Evolutionary conservation across 2,797 vertebrate species (phyloP), one percentile per base, ranked within the genome.

Genomic region (Xyrichtys novacula): DNA sequence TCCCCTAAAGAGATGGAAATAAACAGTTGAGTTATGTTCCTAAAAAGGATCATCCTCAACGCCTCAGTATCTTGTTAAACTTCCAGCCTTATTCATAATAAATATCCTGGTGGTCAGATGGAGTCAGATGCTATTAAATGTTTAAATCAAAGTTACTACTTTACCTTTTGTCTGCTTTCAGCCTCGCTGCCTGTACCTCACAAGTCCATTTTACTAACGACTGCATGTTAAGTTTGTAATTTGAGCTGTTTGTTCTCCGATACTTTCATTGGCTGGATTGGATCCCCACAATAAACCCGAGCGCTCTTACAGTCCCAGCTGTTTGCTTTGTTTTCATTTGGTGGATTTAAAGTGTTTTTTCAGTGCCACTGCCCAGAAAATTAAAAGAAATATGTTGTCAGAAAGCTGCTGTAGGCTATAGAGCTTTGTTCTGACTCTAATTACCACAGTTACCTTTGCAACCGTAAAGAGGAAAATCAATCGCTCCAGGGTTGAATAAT

Each of bases 281-380:
- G 16, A 57, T 57, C 55, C 31, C 9, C 14, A 43, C 46, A 60
- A 43, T 29, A 42, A 48, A 65, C 53, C 23, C 11, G 2, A 34
- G 68, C 47, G 9, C 7, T 46, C 20, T 47, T 59, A 31, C 12
- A 28, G 26, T 64, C 58, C 46, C 65, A 44, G 17, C 17, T 44
- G 36, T 72, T 26, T 34, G n/a, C 20, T 44, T 73, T 61, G 50
- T 78, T 82, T 80, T 66, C 42, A 80, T 74, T 75, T 80, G 34
- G 31, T 64, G 39, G 29, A 71, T 69, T 68, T 76, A 22, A 49
- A 50, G 19, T 34, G 10, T 46, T 28, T 52, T 38, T 46, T 60
- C 48, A 49, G 17, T 55, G 23, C 56, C 36, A 19, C 20, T 58
- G 56, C n/a, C 43, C 12, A 36, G 40, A 54, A 55, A 76, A 64